phyloP scores from a whole-genome alignment of 2,888 invertebrate genomes.

The Schrankia costaestrigalis region DNA sequence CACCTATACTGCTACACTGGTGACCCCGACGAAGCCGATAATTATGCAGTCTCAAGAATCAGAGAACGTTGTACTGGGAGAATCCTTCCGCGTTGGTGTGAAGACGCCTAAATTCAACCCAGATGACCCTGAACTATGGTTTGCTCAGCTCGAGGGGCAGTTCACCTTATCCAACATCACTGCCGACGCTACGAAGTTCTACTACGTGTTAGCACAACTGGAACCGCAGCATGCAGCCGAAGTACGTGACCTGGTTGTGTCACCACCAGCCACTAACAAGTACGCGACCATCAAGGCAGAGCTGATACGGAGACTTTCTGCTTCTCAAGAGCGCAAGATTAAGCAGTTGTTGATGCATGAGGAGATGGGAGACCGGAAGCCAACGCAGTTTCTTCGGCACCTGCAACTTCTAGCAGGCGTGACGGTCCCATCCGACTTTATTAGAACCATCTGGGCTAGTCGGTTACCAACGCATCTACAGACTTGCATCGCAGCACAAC shows the following conservation, averaged over 20 bases:
- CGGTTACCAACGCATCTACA: conserved; percentile 1
- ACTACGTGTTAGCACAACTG: not conserved
- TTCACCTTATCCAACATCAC: conserved; percentile 21
- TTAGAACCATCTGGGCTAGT: not conserved
- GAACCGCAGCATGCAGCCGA: conserved; percentile 8
- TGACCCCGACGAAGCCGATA: too few species aligned
- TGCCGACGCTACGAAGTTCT: conserved; percentile 23
- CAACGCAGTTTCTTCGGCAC: conserved; percentile 21
- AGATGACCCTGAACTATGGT: conserved; percentile 2
- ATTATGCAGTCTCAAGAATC: too few species aligned
- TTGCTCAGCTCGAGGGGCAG: conserved; percentile 23
- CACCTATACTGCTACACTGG: too few species aligned
- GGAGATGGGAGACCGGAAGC: conserved; percentile 22
- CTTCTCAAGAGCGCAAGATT: conserved; percentile 19
- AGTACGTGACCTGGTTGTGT: conserved; percentile 22
- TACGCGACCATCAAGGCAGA: conserved; percentile 9
- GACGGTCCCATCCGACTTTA: not conserved
- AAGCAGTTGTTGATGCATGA: conserved; percentile 22
- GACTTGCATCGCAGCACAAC: not conserved
- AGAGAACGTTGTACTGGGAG: too few species aligned
- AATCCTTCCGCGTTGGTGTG: not conserved
- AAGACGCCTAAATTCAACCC: conserved; percentile 2
- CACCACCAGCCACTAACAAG: conserved; percentile 16
- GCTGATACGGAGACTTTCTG: conserved; percentile 14
- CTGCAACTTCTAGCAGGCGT: not conserved